Evolutionary conservation across 2,888 invertebrate species (phyloP), one percentile per base, ranked within the genome.

Genomic region (Poecilobothrus nobilitatus): DNA sequence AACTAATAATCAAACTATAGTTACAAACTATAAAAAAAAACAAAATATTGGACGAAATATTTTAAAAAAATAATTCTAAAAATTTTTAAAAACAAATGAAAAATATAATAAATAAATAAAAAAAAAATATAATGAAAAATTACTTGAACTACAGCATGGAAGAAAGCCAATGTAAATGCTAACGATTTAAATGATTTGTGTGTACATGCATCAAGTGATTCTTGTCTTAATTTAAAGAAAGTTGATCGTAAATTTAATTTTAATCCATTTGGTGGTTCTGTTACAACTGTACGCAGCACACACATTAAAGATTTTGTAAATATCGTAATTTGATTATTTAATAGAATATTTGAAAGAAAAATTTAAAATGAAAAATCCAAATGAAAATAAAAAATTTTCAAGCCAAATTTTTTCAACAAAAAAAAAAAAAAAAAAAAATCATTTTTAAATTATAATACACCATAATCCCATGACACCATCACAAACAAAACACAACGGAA

Each of bases 71-170:
- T n/a, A n/a, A n/a, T n/a, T n/a, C n/a, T n/a, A 27, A 27, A 27
- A 27, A 27, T 27, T 27, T 5, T 27, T 5, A 27, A 27, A 27
- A 27, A 27, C 27, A 27, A 27, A 2, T 5, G 3, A 27, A 27
- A 27, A 27, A 27, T 27, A n/a, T 27, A 27, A 27, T 27, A 27
- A 27, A 27, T 27, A 37, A 37, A 37, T 10, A 7, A 37, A 37
- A 37, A 37, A 15, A 63, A 63, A 63, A 63, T 15, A 27, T 18
- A n/a, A n/a, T 27, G 7, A n/a, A 65, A 65, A 27, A 74, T 80
- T 79, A 89, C 90, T 84, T 92, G 92, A 0, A 95, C 91, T 0
- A 95, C 95, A 10, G 94, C 95, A 79, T 96, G 95, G 83, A 95
- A 95, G 83, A 96, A 96, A 0, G 94, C 93, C 63, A 96, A 83